Evolutionary conservation across 2,113 vertebrate genomes (phyloP).

Genomic region (Collichthys lucidus): DNA sequence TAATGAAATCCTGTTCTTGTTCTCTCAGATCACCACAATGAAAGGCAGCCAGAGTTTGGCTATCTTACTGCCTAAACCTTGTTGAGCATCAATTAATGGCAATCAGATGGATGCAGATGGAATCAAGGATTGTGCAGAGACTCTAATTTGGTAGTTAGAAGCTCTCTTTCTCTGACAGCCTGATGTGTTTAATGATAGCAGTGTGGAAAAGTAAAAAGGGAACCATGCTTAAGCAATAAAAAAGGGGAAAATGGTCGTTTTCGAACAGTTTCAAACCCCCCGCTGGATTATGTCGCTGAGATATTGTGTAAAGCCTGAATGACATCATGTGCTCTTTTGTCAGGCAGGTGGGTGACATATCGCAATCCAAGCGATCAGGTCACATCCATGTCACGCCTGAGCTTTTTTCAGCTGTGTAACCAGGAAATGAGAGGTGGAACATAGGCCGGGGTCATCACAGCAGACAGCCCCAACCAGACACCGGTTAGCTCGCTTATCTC

Average conservation of each 20-base stretch:
- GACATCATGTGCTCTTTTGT: conserved; percentile 18
- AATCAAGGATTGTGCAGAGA: conserved; percentile 22
- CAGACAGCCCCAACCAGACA: conserved; percentile 7
- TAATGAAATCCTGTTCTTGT: conserved; percentile 75
- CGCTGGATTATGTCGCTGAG: conserved; percentile 10
- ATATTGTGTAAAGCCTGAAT: conserved; percentile 20
- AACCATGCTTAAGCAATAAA: neutral
- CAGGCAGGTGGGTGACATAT: conserved; percentile 28
- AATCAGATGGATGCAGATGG: conserved; percentile 30
- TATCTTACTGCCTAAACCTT: conserved; percentile 20
- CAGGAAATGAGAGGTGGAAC: conserved; percentile 70
- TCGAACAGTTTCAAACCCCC: neutral
- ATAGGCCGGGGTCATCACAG: conserved; percentile 12
- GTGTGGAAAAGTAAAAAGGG: neutral
- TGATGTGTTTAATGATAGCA: neutral
- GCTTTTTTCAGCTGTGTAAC: conserved; percentile 53
- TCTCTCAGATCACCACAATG: conserved; percentile 38
- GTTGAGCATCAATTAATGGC: conserved; percentile 49
- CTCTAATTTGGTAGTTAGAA: conserved; percentile 36
- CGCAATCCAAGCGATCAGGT: conserved; percentile 36
- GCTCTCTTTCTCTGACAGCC: neutral
- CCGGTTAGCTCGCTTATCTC: conserved; percentile 27
- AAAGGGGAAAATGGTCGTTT: neutral
- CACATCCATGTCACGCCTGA: conserved; percentile 53
- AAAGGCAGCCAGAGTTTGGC: conserved; percentile 28